phyloP scores from a whole-genome alignment of 1,140 invertebrate genomes.

The Gryon sp. region DNA sequence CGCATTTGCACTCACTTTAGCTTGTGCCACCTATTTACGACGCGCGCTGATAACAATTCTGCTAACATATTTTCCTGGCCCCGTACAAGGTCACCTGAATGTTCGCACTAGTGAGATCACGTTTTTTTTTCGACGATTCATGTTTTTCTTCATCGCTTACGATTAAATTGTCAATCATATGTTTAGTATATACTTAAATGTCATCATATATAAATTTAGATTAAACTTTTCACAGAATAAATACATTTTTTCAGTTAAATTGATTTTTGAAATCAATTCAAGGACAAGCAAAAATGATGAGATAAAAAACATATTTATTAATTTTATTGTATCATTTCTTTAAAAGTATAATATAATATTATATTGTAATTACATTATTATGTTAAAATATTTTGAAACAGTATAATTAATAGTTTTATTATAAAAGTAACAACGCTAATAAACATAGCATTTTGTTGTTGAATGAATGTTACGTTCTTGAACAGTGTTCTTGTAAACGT shows the following conservation, averaged over 20 bases:
- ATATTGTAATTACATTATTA: too few relatives aligned
- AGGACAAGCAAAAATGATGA: too few relatives aligned
- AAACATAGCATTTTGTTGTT: constrained; percentile 26
- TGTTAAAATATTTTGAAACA: too few relatives aligned
- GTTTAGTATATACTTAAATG: too few relatives aligned
- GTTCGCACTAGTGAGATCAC: constrained; percentile 33
- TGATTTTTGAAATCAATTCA: too few relatives aligned
- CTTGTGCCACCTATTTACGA: constrained; percentile 56
- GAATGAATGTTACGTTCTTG: constrained; percentile 12
- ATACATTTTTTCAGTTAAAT: too few relatives aligned
- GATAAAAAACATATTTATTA: too few relatives aligned
- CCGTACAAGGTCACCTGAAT: constrained; percentile 52
- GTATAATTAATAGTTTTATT: too few relatives aligned
- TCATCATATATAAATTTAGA: too few relatives aligned
- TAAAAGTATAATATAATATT: too few relatives aligned
- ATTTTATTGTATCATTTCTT: too few relatives aligned
- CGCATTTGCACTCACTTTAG: constrained; percentile 56
- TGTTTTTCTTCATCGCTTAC: constrained; percentile 10
- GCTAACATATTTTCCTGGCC: constrained; percentile 59
- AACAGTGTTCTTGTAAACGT: constrained; percentile 12
- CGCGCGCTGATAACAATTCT: constrained; percentile 58
- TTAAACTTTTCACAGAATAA: too few relatives aligned
- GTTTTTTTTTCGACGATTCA: constrained; percentile 15
- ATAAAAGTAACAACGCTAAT: constrained; percentile 22
- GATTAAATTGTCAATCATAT: neutral